Base-by-base conservation (phyloP, 2,888 invertebrate genomes). In the Phorcus lineatus region DNA sequence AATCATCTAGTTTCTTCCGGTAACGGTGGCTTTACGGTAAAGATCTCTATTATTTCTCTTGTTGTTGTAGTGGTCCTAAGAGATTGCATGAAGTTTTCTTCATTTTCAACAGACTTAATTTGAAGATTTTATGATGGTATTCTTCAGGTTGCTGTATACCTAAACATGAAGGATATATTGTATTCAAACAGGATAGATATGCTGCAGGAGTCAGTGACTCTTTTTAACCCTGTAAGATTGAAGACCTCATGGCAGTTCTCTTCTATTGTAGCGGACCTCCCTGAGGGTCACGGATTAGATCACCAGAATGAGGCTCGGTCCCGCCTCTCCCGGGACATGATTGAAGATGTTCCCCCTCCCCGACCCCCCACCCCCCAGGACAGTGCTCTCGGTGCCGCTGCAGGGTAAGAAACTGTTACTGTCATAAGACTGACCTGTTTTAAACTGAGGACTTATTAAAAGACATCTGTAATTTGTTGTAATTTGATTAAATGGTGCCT, bases 331-430 rank as follows among this genome's bases (percentile, higher is more conserved):
- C 24, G 76, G 16, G 76, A 76, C 28, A 17, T 55, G 13, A 11
- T 24, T 22, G 86, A 86, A 22, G 83, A 82, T 22, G 77, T 62
- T 9, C 82, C 83, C n/a, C 86, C 82, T 19, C 86, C 84, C 13
- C 74, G 82, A 24, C 85, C 85, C 54, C 87, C 86, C 0, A 85
- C 83, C 28, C 84, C 86, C 22, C 83, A 84, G 66, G 82, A 83
- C 16, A 76, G 53, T 55, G 76, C 54, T 19, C 76, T 76, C 31
- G 54, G 54, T 31, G 55, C 76, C 16, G 31, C 53, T 17, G 24
- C 76, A 54, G 55, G 76, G 76, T 76, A 24, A 36, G 53, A 24
- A 2, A n/a, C 11, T 57, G 19, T 24, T 1, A 9, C 24, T 1
- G 6, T 57, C 16, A 24, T 55, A 6, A 9, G n/a, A 6, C n/a